A percentile compares a stretch with the other conserved stretches of the same genome.
Evolutionary conservation across 2,797 vertebrate species (phyloP).

Genomic region (Melanogrammus aeglefinus): DNA sequence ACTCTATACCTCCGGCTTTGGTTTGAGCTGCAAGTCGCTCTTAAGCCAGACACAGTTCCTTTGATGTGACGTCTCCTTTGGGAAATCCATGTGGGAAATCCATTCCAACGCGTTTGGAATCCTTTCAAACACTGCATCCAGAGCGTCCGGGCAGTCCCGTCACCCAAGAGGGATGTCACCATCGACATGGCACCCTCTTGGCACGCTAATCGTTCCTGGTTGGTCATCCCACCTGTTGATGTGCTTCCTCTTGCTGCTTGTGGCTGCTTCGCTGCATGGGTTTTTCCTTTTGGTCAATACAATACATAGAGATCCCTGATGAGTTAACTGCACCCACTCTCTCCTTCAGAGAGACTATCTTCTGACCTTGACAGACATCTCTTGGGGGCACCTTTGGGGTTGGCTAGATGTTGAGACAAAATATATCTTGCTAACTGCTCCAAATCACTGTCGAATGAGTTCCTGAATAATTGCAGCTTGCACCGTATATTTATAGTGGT

Average conservation of each 20-base stretch:
- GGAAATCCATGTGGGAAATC: neutral
- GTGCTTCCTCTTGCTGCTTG: neutral
- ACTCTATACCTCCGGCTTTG: neutral
- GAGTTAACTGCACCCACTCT: neutral
- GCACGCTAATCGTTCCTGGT: neutral
- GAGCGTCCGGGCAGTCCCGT: neutral
- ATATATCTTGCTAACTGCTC: too few species aligned
- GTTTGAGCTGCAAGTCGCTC: neutral
- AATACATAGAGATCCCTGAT: neutral
- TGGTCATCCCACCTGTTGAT: constrained; percentile 17
- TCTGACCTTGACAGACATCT: neutral
- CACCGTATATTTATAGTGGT: too few species aligned
- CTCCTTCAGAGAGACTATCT: neutral
- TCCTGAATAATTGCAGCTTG: too few species aligned
- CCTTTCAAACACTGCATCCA: neutral
- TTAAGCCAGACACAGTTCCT: neutral
- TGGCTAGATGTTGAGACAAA: too few species aligned
- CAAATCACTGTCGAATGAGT: too few species aligned
- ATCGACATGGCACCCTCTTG: neutral
- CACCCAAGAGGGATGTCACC: neutral
- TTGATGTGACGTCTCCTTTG: neutral
- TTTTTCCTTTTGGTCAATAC: neutral
- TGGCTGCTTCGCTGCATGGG: neutral
- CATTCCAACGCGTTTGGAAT: neutral
- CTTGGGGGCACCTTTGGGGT: neutral